Percentiles rank a stretch among this genome's conserved stretches.
Evolutionary conservation across 1,140 invertebrate species (phyloP).

Genomic region (Drosophila virilis): DNA sequence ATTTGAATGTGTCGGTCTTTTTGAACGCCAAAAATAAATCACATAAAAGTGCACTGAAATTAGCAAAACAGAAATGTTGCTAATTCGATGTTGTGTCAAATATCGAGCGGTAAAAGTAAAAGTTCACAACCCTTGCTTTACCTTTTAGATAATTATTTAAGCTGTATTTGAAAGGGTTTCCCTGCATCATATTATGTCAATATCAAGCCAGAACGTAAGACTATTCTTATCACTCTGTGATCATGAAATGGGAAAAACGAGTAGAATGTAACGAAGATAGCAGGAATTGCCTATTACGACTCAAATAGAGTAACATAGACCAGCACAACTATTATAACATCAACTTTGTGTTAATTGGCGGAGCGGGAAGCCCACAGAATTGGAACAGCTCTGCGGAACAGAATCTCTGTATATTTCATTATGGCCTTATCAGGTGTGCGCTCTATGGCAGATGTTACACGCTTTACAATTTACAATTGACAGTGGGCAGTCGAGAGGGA

Average conservation of each 20-base stretch:
- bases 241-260: background rate
- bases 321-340: conserved; percentile 7
- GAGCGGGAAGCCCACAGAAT: background rate
- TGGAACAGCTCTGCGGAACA: background rate
- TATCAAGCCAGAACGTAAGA: background rate
- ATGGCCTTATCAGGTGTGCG: background rate
- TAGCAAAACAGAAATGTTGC: background rate
- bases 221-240: background rate
- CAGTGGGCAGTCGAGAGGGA: background rate
- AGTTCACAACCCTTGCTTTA: background rate
- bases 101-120: conserved; percentile 6
- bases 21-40: conserved; percentile 6
- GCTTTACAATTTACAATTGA: conserved; percentile 1
- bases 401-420: conserved; percentile 9
- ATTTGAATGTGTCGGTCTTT: background rate
- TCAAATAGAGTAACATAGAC: background rate
- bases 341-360: background rate
- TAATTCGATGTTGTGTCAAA: background rate
- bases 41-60: background rate
- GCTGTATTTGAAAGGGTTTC: background rate
- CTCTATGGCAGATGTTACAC: conserved; percentile 10
- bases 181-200: background rate
- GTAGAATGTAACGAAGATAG: background rate
- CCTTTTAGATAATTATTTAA: background rate
- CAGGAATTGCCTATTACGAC: background rate